Evolutionary conservation across 2,888 invertebrate genomes (phyloP).

Genomic region (Cheilosia impressa): DNA sequence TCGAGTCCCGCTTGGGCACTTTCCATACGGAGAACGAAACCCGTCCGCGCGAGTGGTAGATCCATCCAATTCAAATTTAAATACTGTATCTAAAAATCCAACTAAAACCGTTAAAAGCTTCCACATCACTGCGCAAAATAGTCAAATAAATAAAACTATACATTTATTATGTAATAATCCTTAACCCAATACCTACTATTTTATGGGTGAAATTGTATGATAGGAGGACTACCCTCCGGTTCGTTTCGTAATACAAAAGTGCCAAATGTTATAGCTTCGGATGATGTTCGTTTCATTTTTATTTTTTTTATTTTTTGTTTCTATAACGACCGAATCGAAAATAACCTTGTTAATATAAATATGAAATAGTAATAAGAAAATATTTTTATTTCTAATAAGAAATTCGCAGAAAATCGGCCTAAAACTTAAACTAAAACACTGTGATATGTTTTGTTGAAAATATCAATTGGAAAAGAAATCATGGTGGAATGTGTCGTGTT

Average conservation of each 20-base stretch:
- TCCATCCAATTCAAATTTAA: not conserved
- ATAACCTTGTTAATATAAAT: slow-evolving; percentile 35
- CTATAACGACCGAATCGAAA: slow-evolving; percentile 34
- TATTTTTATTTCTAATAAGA: not conserved
- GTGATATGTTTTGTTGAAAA: slow-evolving; percentile 44
- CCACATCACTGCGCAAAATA: slow-evolving; percentile 41
- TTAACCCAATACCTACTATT: not conserved
- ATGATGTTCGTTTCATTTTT: slow-evolving; percentile 4
- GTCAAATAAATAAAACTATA: slow-evolving; percentile 40
- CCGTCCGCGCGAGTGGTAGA: slow-evolving; percentile 80
- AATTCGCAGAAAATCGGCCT: slow-evolving; percentile 31
- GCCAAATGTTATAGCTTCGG: slow-evolving; percentile 47
- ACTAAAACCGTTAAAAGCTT: slow-evolving; percentile 14
- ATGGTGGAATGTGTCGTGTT: not conserved
- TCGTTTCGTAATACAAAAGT: slow-evolving; percentile 46
- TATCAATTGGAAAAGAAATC: slow-evolving; percentile 24
- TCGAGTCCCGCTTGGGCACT: slow-evolving; percentile 79
- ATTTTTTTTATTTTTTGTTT: not conserved
- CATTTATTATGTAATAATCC: slow-evolving; percentile 9
- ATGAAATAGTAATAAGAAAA: slow-evolving; percentile 22
- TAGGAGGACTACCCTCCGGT: slow-evolving; percentile 48
- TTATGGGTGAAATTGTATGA: slow-evolving; percentile 9
- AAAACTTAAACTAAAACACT: slow-evolving; percentile 23
- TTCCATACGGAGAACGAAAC: slow-evolving; percentile 79
- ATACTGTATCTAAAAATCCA: slow-evolving; percentile 7